These are phyloP conservation scores for Embiotoca jacksoni DNA, from an alignment of 2,113 vertebrate genomes.

Conservation along the genomic window DNA sequence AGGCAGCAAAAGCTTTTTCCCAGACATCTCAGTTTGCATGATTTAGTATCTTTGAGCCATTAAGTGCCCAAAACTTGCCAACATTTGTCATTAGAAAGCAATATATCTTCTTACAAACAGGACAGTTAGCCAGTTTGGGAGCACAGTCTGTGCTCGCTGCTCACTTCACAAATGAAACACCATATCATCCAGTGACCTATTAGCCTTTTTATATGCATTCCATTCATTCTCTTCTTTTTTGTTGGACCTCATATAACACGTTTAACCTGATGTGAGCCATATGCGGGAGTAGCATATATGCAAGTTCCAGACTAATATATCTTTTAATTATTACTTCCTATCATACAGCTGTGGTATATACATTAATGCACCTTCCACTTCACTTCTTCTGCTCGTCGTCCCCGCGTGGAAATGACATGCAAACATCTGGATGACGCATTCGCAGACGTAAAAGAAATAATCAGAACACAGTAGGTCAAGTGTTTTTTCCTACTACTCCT, in stretches of 20 bases:
- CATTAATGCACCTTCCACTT: constrained; percentile 6
- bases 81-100: not conserved
- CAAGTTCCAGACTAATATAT: no score
- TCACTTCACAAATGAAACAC: not conserved
- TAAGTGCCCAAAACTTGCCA: not conserved
- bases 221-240: not conserved
- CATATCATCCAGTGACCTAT: not conserved
- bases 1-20: not conserved
- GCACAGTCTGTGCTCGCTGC: constrained; percentile 6
- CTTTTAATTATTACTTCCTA: not conserved
- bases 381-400: not conserved
- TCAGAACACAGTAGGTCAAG: not conserved
- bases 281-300: no score
- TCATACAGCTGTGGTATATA: not conserved
- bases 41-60: constrained; percentile 13
- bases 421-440: constrained; percentile 39
- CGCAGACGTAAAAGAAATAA: not conserved
- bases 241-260: no score
- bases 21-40: not conserved
- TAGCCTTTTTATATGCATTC: not conserved
- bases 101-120: not conserved
- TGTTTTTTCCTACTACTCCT: not conserved
- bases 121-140: not conserved
- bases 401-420: not conserved
- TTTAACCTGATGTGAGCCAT: no score